phyloP scores from a whole-genome alignment of 2,113 vertebrate species.

The Suncus etruscus region DNA sequence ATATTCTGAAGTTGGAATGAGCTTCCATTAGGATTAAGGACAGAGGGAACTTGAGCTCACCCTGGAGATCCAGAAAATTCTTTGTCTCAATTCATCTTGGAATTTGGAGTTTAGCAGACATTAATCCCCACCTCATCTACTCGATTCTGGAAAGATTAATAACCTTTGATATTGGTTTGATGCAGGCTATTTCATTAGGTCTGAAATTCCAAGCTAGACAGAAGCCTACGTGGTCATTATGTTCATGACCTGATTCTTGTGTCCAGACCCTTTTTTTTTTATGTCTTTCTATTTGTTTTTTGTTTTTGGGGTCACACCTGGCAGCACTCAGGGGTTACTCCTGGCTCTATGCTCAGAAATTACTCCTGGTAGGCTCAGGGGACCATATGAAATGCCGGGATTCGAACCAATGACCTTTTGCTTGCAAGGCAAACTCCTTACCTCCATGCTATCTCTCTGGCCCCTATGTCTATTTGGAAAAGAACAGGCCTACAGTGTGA shows the following conservation, averaged over 20 bases:
- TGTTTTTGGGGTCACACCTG: no score
- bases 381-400: no score
- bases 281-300: not conserved
- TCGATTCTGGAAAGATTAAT: not conserved
- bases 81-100: not conserved
- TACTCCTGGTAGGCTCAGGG: no score
- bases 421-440: no score
- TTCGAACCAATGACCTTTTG: no score
- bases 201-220: not conserved
- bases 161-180: not conserved
- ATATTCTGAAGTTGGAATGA: no score
- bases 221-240: not conserved
- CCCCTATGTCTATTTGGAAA: slow-evolving; percentile 14
- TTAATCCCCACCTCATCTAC: not conserved
- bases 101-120: not conserved
- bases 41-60: not conserved
- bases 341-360: no score
- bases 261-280: not conserved
- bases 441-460: no score
- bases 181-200: not conserved
- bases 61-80: not conserved
- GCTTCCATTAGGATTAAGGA: not conserved
- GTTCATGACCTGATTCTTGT: not conserved
- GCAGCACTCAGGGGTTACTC: no score
- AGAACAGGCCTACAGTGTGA: not conserved